These are phyloP conservation scores for Probosciger aterrimus DNA, from an alignment of 2,113 vertebrate species.

Conservation along the genomic window DNA sequence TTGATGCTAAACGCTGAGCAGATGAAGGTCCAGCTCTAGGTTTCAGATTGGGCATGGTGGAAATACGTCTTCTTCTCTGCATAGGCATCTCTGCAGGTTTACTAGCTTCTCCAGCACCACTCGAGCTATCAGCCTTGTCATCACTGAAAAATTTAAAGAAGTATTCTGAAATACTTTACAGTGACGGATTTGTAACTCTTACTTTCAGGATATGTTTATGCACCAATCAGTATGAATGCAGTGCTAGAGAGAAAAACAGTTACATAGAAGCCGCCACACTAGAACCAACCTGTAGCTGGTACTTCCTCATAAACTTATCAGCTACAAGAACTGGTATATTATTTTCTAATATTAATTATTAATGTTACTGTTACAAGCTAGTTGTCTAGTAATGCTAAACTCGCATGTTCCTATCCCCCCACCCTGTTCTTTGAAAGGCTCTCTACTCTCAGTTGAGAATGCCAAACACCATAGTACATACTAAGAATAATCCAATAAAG, in stretches of 20 bases:
- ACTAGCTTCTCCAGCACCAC: constrained; percentile 40
- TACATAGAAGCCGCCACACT: not conserved
- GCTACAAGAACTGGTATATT: not conserved
- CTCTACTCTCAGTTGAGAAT: not conserved
- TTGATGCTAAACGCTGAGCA: constrained; percentile 43
- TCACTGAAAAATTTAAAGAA: constrained; percentile 67
- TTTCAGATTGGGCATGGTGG: constrained; percentile 80
- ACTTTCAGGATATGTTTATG: not conserved
- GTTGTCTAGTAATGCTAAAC: not conserved
- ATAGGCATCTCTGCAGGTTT: constrained; percentile 60
- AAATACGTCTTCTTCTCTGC: constrained; percentile 87
- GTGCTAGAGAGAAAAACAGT: not conserved
- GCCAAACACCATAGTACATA: not conserved
- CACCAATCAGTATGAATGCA: not conserved
- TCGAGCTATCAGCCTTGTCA: constrained; percentile 53
- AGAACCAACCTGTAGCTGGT: not conserved
- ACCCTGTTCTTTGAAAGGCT: not conserved
- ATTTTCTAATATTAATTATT: not conserved
- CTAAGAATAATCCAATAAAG: not conserved
- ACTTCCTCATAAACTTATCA: not conserved
- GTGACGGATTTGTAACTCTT: not conserved
- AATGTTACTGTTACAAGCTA: not conserved
- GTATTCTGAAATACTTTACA: not conserved
- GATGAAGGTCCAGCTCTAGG: constrained; percentile 72
- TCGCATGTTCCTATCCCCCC: fast-evolving